Conservation (phyloP, 2,888 invertebrate species). For the Tineola bisselliella region DNA sequence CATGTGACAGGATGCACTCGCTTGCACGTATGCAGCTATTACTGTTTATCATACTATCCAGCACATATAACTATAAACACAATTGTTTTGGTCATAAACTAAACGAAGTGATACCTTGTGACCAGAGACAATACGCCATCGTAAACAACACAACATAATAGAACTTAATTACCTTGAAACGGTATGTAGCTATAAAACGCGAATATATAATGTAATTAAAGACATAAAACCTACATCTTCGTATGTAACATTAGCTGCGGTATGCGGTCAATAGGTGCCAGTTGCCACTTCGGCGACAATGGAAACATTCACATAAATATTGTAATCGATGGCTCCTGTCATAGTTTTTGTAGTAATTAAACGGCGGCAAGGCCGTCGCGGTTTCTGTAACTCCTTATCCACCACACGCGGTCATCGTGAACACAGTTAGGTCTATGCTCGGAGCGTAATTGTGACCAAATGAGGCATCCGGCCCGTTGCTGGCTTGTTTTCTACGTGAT, state of each 20-base stretch:
- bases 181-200: not conserved
- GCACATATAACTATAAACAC: not conserved
- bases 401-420: constrained; percentile 14
- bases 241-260: not conserved
- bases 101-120: not conserved
- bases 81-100: not conserved
- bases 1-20: not conserved
- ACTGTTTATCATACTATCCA: too few relatives aligned
- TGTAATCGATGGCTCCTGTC: constrained; percentile 20
- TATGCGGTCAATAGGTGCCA: not conserved
- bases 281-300: not conserved
- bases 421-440: constrained; percentile 21
- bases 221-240: not conserved
- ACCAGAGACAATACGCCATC: not conserved
- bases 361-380: constrained; percentile 32
- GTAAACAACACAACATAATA: not conserved
- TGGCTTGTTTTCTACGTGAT: constrained; percentile 21
- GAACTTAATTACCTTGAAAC: not conserved
- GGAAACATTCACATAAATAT: constrained; percentile 16
- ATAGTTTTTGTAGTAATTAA: constrained; percentile 37
- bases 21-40: too few relatives aligned
- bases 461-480: constrained; percentile 21
- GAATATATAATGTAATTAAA: not conserved
- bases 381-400: constrained; percentile 24
- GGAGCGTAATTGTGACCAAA: constrained; percentile 33